Conservation (phyloP, 2,113 vertebrate genomes). For the Nestor notabilis region DNA sequence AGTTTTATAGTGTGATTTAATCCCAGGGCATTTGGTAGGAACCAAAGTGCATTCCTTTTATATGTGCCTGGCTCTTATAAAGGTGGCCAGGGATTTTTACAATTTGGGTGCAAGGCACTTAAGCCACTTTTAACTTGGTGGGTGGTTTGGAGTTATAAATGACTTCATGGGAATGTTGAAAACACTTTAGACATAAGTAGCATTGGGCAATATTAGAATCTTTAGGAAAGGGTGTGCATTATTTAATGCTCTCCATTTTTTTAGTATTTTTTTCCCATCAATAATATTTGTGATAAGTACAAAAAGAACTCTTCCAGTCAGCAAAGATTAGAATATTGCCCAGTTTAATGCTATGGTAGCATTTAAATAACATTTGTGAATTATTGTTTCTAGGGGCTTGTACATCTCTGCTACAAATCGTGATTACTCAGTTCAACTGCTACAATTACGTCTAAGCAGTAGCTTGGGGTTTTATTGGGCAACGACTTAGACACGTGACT, state of each 20-base stretch:
- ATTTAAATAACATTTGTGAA: constrained; percentile 75
- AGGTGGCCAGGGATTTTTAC: constrained; percentile 81
- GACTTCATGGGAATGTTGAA: constrained; percentile 74
- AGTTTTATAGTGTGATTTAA: constrained; percentile 85
- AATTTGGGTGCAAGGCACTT: constrained; percentile 84
- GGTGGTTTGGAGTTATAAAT: constrained; percentile 73
- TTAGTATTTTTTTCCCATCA: constrained; percentile 66
- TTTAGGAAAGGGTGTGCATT: constrained; percentile 63
- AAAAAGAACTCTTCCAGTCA: constrained; percentile 3
- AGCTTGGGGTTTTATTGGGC: constrained; percentile 80
- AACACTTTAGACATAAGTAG: constrained; percentile 75
- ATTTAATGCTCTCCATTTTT: constrained; percentile 74
- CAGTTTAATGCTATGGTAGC: constrained; percentile 74
- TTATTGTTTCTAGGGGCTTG: constrained; percentile 80
- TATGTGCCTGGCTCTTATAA: constrained; percentile 81
- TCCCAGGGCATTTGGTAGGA: constrained; percentile 97
- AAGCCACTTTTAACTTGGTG: constrained; percentile 81
- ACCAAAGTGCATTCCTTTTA: constrained; percentile 99
- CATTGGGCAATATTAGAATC: constrained; percentile 80
- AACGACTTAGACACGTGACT: constrained; percentile 84
- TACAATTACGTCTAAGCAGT: constrained; percentile 73
- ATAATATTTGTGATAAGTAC: constrained; percentile 65
- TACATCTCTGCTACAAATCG: constrained; percentile 81
- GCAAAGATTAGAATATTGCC: constrained; percentile 79
- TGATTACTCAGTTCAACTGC: constrained; percentile 77